phyloP scores from a whole-genome alignment of 1,140 invertebrate species.

The Drosophila athabasca region DNA sequence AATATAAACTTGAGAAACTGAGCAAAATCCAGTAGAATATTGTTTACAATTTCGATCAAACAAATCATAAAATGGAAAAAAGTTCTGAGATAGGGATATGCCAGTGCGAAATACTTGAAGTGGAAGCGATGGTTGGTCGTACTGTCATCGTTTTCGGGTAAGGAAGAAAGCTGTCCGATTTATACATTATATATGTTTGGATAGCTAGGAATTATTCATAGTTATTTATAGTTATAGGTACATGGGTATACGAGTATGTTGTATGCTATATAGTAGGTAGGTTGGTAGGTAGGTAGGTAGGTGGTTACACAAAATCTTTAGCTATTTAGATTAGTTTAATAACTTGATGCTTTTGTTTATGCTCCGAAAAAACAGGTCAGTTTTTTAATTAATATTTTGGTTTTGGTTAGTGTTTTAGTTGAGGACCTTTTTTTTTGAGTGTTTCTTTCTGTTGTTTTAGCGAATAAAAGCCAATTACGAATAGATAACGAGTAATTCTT shows the following conservation, averaged over 20 bases:
- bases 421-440: conserved; percentile 9
- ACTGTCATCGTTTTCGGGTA: conserved; percentile 18
- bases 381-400: conserved; percentile 28
- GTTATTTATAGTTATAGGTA: conserved; percentile 22
- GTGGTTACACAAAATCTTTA: conserved; percentile 48
- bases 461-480: conserved; percentile 67
- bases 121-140: conserved; percentile 13
- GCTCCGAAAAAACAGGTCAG: conserved; percentile 60
- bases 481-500: conserved; percentile 54
- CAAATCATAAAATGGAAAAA: conserved; percentile 40
- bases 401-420: conserved; percentile 61
- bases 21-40: conserved; percentile 51
- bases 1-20: conserved; percentile 53
- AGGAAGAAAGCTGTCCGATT: conserved; percentile 18
- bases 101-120: conserved; percentile 28
- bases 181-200: conserved; percentile 29
- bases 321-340: conserved; percentile 47
- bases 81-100: conserved; percentile 20
- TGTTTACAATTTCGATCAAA: conserved; percentile 45
- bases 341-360: conserved; percentile 38
- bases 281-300: conserved; percentile 8
- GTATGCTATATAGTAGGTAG: conserved; percentile 5
- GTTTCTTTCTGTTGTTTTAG: conserved; percentile 41
- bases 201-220: conserved; percentile 33
- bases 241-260: conserved; percentile 18